Conservation (phyloP, 2,888 invertebrate genomes). For the Aromia moschata region DNA sequence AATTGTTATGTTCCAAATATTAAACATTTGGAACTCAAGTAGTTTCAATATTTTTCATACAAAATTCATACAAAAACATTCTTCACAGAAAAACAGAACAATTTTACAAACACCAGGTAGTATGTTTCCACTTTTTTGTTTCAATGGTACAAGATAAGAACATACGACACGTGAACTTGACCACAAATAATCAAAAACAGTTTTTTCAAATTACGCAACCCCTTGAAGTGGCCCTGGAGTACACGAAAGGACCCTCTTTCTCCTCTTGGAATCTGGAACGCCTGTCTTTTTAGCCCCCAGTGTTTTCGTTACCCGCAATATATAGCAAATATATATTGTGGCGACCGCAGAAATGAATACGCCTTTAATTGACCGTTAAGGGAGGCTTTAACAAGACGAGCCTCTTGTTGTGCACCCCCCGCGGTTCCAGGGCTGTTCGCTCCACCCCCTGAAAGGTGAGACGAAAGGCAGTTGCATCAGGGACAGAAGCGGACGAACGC, state of each 20-base stretch:
- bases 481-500: constrained; percentile 15
- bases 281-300: constrained; percentile 41
- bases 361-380: constrained; percentile 58
- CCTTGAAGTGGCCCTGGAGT: too few species aligned
- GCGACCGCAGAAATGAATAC: constrained; percentile 56
- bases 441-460: constrained; percentile 42
- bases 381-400: constrained; percentile 47
- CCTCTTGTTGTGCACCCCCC: constrained; percentile 44
- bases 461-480: constrained; percentile 32
- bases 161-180: too few species aligned
- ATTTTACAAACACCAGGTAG: too few species aligned
- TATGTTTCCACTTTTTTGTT: too few species aligned
- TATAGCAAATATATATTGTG: constrained; percentile 55
- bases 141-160: too few species aligned
- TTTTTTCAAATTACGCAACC: too few species aligned
- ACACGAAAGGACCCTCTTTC: constrained; percentile 12
- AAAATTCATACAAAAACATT: too few species aligned
- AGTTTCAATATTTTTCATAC: too few species aligned
- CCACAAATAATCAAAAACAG: too few species aligned
- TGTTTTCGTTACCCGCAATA: constrained; percentile 41
- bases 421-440: constrained; percentile 38
- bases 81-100: too few species aligned
- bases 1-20: too few species aligned
- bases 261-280: constrained; percentile 42
- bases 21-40: too few species aligned